These are phyloP conservation scores for Heterotilapia buettikoferi DNA, from an alignment of 2,113 vertebrate species.

Conservation along the genomic window DNA sequence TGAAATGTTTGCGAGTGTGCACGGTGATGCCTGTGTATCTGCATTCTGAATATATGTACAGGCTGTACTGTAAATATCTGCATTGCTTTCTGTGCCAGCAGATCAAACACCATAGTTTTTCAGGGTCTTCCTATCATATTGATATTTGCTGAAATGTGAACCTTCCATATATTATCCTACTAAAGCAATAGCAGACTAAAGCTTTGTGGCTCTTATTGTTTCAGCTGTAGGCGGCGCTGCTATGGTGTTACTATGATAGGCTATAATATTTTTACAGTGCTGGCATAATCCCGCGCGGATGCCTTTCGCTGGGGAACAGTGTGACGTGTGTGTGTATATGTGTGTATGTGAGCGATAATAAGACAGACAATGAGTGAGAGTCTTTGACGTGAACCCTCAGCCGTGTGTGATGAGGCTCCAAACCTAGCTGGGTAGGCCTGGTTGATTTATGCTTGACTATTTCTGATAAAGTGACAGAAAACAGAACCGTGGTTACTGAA, in stretches of 20 bases:
- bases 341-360: slow-evolving; percentile 12
- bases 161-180: slow-evolving; percentile 19
- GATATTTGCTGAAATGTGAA: slow-evolving; percentile 67
- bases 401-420: slow-evolving; percentile 27
- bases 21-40: slow-evolving; percentile 46
- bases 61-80: slow-evolving; percentile 65
- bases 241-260: slow-evolving; percentile 48
- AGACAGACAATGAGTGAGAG: slow-evolving; percentile 9
- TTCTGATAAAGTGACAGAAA: slow-evolving; percentile 41
- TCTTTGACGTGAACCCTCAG: slow-evolving; percentile 41
- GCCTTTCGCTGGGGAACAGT: slow-evolving; percentile 24
- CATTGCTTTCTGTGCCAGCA: slow-evolving; percentile 57
- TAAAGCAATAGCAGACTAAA: slow-evolving; percentile 41
- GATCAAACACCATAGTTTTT: slow-evolving; percentile 53
- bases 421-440: slow-evolving; percentile 13
- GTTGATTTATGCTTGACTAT: slow-evolving; percentile 24
- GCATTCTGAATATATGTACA: slow-evolving; percentile 44
- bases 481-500: slow-evolving; percentile 43
- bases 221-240: slow-evolving; percentile 27
- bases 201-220: slow-evolving; percentile 25
- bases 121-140: slow-evolving; percentile 67
- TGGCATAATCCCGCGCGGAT: slow-evolving; percentile 25
- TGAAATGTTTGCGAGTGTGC: slow-evolving; percentile 36
- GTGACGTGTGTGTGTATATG: background rate
- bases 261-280: slow-evolving; percentile 45